Percentiles rank a stretch among this genome's conserved stretches.
Evolutionary conservation across 1,140 invertebrate species (phyloP).

Genomic region (Heliconius himera): DNA sequence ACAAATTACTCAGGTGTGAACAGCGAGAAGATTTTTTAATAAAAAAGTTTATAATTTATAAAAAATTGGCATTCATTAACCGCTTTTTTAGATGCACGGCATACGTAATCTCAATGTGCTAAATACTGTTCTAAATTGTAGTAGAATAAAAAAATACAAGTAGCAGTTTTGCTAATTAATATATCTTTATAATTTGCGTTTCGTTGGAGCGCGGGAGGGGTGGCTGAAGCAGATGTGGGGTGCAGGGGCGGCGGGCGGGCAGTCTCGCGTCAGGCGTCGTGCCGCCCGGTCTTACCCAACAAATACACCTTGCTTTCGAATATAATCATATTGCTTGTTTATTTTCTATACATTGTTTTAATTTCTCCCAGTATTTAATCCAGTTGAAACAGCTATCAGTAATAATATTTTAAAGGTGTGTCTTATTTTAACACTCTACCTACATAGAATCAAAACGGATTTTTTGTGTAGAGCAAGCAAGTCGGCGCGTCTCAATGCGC

Average conservation of each 20-base stretch:
- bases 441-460: slow-evolving; percentile 44
- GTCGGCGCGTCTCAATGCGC: slow-evolving; percentile 64
- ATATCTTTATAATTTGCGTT: slow-evolving; percentile 72
- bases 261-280: slow-evolving; percentile 74
- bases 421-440: background rate
- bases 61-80: background rate
- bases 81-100: slow-evolving; percentile 23
- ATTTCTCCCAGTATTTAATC: background rate
- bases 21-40: slow-evolving; percentile 29
- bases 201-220: slow-evolving; percentile 66
- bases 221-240: slow-evolving; percentile 45
- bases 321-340: slow-evolving; percentile 44
- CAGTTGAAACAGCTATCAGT: background rate
- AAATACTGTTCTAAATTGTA: slow-evolving; percentile 32
- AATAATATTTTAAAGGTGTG: slow-evolving; percentile 3
- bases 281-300: slow-evolving; percentile 54
- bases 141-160: slow-evolving; percentile 16
- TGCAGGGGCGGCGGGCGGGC: slow-evolving; percentile 55
- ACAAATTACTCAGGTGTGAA: slow-evolving; percentile 77
- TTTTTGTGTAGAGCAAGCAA: slow-evolving; percentile 49
- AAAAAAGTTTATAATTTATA: background rate
- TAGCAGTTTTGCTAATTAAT: slow-evolving; percentile 41
- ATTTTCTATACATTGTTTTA: slow-evolving; percentile 3
- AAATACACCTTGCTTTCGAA: slow-evolving; percentile 48
- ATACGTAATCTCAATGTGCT: slow-evolving; percentile 32